Base-by-base conservation (phyloP, 2,797 vertebrate genomes). In the Propithecus perrieri region DNA sequence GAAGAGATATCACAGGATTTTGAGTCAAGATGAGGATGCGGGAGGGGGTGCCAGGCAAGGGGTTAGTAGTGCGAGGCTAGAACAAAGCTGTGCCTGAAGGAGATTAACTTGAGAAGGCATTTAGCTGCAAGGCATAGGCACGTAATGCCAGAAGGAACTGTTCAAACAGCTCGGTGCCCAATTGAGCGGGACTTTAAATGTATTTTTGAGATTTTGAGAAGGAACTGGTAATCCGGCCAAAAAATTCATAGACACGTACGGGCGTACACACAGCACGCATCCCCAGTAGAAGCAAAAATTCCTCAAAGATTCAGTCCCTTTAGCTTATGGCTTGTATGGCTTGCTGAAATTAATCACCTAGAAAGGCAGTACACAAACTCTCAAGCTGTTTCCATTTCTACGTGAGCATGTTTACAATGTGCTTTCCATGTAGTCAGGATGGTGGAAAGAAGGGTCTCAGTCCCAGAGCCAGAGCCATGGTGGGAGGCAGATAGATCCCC, bases 391-490 rank as follows among this genome's bases (percentile, higher is more conserved):
- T 94, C 43, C 38, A 50, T 67, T 86, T 89, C 76, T 75, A 24
- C 24, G 0, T 7, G 43, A 50, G 26, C 13, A 0, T 48, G 24
- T 59, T 85, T 80, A 79, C 20, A 35, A 15, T 3, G 35, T 33
- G n/a, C 11, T 81, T 72, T 71, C 67, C 22, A 26, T 22, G 3
- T 4, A 26, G 3, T 17, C 7, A 15, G 20, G 24, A 63, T 57
- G 48, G 72, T 4, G 5, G 38, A 48, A 35, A 69, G 38, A 81
- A n/a, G 30, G 26, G 0, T 53, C 2, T 0, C 0, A 75, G 4
- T 9, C 71, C 17, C 22, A 85, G 46, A 84, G 30, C 12, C 83
- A 55, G 59, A 91, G 67, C 22, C 15, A 5, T n/a, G 14, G 50
- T 30, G 38, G 46, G 30, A 26, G 13, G 2, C 2, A 28, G 69